Base-by-base conservation (phyloP, 1,140 invertebrate genomes). In the Bradynema listronoti region DNA sequence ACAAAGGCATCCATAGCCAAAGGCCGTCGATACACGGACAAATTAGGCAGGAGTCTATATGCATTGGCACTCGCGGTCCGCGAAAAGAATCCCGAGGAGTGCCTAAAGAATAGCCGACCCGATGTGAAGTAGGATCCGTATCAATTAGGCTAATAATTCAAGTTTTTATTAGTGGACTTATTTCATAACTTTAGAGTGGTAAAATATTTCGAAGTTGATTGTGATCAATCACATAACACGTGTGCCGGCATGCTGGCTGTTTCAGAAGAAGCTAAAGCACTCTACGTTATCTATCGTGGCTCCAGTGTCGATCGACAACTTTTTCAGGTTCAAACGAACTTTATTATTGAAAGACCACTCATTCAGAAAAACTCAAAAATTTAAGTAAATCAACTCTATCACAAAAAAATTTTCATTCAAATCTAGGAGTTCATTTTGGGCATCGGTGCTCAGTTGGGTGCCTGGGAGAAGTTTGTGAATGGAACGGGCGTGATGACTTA, bases 381-480 rank as follows among this genome's bases (percentile, higher is more conserved):
- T n/a, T n/a, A n/a, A n/a, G n/a, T n/a, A n/a, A n/a, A n/a, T n/a
- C n/a, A n/a, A n/a, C n/a, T n/a, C n/a, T n/a, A n/a, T n/a, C n/a
- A n/a, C n/a, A 11, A 25, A 1, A 53, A 29, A 54, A n/a, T 29
- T 73, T 71, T 24, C 34, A 30, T 27, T 24, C 9, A 24, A 50
- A 24, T 50, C 34, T 3, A 77, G 51, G 72, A 75, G 51, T 68
- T 78, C 41, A 50, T 75, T 36, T 75, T 78, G 22, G 75, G 75
- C n/a, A 57, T 76, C 25, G 77, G 63, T 5, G 76, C 73, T 0
- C 73, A 76, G 60, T 51, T 76, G n/a, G 73, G 73, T 22, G 73
- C 73, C 2, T 76, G 73, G 73, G 76, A 76, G 45, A 76, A 76
- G 41, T 78, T 76, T 46, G 73, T 71, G n/a, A 69, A 69, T 29